Evolutionary conservation across 2,797 vertebrate genomes (phyloP).

Genomic region (Coendou prehensilis): DNA sequence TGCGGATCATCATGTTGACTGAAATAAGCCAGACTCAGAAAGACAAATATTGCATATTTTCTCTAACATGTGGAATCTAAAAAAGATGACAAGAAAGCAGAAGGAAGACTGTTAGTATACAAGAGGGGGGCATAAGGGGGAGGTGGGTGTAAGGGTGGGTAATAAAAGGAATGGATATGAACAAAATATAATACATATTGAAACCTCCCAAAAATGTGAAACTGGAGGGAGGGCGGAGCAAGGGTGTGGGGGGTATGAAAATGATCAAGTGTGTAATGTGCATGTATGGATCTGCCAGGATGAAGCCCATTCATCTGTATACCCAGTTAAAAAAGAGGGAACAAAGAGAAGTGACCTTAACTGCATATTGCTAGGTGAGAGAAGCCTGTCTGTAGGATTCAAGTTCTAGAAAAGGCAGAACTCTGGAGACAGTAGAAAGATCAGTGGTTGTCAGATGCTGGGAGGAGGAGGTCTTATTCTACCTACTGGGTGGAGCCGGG

Average conservation of each 20-base stretch:
- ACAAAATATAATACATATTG: not conserved
- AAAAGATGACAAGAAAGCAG: not conserved
- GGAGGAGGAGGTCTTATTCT: not conserved
- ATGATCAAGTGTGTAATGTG: not conserved
- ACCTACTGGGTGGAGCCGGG: not conserved
- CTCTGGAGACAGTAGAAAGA: not conserved
- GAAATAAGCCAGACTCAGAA: not conserved
- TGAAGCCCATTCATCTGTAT: not conserved
- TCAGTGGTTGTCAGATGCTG: not conserved
- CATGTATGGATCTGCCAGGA: not conserved
- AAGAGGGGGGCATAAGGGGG: not conserved
- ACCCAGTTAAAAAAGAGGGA: not conserved
- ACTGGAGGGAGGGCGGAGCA: not conserved
- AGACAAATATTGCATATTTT: not conserved
- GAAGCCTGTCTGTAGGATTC: not conserved
- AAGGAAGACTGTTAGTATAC: not conserved
- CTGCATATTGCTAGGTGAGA: not conserved
- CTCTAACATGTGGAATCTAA: not conserved
- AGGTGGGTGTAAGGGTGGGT: not conserved
- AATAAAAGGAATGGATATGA: not conserved
- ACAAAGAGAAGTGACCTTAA: not conserved
- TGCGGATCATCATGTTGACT: not conserved
- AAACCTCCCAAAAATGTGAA: not conserved
- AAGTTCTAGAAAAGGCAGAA: not conserved
- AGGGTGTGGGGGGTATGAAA: not conserved